A percentile compares a stretch with the other conserved stretches of the same genome.
phyloP scores from a whole-genome alignment of 2,113 vertebrate genomes.

The Chloebia gouldiae region DNA sequence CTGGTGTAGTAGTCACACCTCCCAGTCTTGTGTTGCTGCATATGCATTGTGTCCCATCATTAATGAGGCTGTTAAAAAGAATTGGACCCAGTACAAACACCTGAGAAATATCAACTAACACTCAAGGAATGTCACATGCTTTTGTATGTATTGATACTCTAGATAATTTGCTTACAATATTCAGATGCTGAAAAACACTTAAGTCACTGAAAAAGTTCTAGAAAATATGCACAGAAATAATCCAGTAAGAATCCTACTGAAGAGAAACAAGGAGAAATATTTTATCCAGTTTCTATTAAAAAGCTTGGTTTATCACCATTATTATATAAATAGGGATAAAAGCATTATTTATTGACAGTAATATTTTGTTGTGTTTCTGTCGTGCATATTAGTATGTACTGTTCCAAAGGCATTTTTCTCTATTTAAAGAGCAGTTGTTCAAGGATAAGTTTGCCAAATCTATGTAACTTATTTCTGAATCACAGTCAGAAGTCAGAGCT shows the following conservation, averaged over 20 bases:
- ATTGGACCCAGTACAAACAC: neutral
- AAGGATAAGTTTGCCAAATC: neutral
- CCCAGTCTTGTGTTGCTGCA: neutral
- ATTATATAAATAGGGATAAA: neutral
- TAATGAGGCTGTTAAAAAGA: neutral
- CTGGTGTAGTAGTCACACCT: rapidly evolving
- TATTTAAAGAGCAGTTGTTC: neutral
- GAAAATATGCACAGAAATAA: neutral
- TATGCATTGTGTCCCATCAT: too few relatives aligned
- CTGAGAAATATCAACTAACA: neutral
- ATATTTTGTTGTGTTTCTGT: neutral
- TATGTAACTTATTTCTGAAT: neutral
- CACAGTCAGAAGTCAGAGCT: neutral
- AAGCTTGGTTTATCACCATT: neutral
- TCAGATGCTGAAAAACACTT: neutral
- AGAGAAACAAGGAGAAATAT: neutral
- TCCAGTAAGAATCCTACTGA: neutral
- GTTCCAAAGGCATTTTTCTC: neutral
- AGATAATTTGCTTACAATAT: neutral
- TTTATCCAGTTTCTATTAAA: neutral
- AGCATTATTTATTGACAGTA: neutral
- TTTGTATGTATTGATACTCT: neutral
- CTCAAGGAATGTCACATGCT: neutral
- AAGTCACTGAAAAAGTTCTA: neutral
- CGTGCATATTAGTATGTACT: neutral